phyloP scores from a whole-genome alignment of 2,113 vertebrate species.

The Platysternon megacephalum region DNA sequence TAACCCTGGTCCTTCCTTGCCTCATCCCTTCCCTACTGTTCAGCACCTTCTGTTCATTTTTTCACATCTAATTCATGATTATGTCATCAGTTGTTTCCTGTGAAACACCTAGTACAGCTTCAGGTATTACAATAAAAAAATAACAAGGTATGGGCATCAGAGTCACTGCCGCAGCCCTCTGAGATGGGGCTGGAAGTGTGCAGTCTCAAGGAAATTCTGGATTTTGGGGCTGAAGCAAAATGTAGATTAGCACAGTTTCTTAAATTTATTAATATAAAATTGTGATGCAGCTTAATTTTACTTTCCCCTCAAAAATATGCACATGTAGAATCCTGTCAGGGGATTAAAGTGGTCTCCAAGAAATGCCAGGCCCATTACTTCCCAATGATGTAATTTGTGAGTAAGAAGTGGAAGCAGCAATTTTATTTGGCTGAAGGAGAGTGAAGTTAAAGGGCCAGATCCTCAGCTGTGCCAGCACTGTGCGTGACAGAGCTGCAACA shows the following conservation, averaged over 20 bases:
- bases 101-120: not conserved
- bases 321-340: not conserved
- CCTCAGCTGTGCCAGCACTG: not conserved
- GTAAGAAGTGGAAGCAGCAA: not conserved
- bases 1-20: not conserved
- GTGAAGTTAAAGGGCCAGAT: not conserved
- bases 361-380: not conserved
- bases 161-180: not conserved
- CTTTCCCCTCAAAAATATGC: not conserved
- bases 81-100: not conserved
- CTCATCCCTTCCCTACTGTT: not conserved
- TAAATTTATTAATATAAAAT: not conserved
- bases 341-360: not conserved
- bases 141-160: not conserved
- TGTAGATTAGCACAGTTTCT: not conserved
- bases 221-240: not conserved
- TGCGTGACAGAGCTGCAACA: not conserved
- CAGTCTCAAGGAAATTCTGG: not conserved
- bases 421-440: not conserved
- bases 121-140: not conserved
- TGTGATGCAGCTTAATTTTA: not conserved
- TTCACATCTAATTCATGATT: not conserved
- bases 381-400: not conserved
- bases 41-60: not conserved
- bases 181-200: not conserved